phyloP scores from a whole-genome alignment of 2,888 invertebrate species.

The Melanchra persicariae region DNA sequence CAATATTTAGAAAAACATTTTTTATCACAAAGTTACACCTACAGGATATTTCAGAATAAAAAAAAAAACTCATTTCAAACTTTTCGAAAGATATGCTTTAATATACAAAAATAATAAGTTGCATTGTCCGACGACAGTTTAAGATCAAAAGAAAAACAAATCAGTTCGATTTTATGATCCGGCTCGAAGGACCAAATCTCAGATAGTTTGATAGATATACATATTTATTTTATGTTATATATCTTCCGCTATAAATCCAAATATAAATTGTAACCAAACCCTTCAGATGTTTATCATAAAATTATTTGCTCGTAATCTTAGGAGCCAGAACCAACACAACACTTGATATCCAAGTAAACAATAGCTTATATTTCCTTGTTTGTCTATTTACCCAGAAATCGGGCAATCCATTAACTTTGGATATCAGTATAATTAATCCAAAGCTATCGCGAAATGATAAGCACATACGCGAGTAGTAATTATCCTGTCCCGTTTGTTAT shows the following conservation, averaged over 20 bases:
- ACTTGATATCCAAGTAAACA: conserved; percentile 28
- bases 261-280: neutral
- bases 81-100: too few species aligned
- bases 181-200: conserved; percentile 17
- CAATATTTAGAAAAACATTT: too few species aligned
- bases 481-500: neutral
- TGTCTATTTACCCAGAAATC: conserved; percentile 9
- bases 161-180: neutral
- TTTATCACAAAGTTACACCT: too few species aligned
- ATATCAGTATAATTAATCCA: conserved; percentile 11
- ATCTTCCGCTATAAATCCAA: conserved; percentile 15
- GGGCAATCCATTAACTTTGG: neutral
- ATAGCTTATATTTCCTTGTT: conserved; percentile 24
- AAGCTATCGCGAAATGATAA: conserved; percentile 19
- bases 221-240: neutral
- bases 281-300: conserved; percentile 7
- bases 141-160: neutral
- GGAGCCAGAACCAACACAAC: conserved; percentile 16
- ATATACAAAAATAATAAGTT: too few species aligned
- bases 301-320: conserved; percentile 24
- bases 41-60: too few species aligned
- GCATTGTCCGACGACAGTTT: neutral
- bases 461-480: conserved; percentile 15
- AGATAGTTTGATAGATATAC: neutral
- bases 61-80: too few species aligned